phyloP scores from a whole-genome alignment of 2,797 vertebrate species.

The Enoplosus armatus region DNA sequence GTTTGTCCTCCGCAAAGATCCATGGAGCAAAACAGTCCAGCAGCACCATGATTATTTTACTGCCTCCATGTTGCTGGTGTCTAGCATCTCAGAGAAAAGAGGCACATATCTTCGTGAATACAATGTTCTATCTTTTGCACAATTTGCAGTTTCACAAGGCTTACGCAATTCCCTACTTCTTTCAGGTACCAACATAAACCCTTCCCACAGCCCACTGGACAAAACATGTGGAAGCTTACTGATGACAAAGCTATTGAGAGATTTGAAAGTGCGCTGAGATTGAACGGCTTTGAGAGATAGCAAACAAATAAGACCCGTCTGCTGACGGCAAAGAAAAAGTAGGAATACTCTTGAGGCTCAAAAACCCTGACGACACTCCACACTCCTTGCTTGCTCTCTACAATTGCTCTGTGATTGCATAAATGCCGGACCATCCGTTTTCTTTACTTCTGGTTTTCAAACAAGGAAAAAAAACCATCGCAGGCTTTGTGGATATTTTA shows the following conservation, averaged over 20 bases:
- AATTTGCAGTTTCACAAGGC: slow-evolving; percentile 18
- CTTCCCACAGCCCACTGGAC: not conserved
- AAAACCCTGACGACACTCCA: not conserved
- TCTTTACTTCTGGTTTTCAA: too few species aligned
- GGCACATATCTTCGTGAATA: slow-evolving; percentile 1
- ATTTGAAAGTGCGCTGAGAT: not conserved
- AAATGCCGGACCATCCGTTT: not conserved
- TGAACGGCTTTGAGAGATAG: not conserved
- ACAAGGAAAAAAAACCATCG: too few species aligned
- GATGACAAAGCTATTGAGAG: not conserved
- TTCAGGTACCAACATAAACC: not conserved
- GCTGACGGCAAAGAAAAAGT: not conserved
- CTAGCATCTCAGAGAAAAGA: not conserved
- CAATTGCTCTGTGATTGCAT: not conserved
- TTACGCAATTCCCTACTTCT: not conserved
- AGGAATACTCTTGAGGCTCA: not conserved
- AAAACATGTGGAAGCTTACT: not conserved
- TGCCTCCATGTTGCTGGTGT: slow-evolving; percentile 18
- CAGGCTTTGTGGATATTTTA: too few species aligned
- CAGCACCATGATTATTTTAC: not conserved
- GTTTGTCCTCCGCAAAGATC: slow-evolving; percentile 11
- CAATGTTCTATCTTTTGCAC: slow-evolving; percentile 35
- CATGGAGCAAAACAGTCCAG: not conserved
- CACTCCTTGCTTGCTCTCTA: not conserved
- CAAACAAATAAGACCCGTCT: not conserved